Conservation (phyloP, 2,888 invertebrate genomes). For the Sminthurinus aureus region DNA sequence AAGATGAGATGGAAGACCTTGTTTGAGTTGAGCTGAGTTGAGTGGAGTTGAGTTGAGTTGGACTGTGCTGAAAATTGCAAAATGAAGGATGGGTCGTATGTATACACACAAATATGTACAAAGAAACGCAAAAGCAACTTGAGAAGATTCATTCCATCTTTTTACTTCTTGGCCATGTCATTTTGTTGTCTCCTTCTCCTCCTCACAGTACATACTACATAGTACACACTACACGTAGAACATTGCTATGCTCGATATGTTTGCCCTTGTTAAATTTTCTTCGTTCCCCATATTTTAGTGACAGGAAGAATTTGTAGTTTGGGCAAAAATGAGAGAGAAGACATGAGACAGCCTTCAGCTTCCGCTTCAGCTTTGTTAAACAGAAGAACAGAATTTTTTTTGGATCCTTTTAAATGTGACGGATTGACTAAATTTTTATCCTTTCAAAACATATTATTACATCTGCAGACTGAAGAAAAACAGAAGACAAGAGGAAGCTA, state of each 20-base stretch:
- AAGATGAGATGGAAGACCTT: conserved; percentile 23
- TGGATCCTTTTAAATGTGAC: neutral
- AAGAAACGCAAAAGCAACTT: conserved; percentile 26
- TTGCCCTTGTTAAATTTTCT: neutral
- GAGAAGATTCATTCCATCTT: conserved; percentile 28
- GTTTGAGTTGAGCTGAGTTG: conserved; percentile 5
- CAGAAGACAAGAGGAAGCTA: neutral
- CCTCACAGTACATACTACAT: neutral
- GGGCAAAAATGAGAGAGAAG: neutral
- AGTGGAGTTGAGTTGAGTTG: too few relatives aligned
- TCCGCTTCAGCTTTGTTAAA: neutral
- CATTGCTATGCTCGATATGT: too few relatives aligned
- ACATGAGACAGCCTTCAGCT: neutral
- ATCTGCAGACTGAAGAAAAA: conserved; percentile 13
- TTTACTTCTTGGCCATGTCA: neutral
- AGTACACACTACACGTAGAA: too few relatives aligned
- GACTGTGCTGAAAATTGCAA: conserved; percentile 4
- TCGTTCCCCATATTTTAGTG: neutral
- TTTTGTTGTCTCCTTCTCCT: neutral
- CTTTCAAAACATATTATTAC: too few relatives aligned
- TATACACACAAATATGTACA: neutral
- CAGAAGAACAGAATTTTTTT: neutral
- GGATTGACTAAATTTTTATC: conserved; percentile 19
- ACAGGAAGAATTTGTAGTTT: conserved; percentile 17
- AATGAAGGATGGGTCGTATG: neutral